Conservation (phyloP, 1,140 invertebrate species). For the Orchestia grillus region DNA sequence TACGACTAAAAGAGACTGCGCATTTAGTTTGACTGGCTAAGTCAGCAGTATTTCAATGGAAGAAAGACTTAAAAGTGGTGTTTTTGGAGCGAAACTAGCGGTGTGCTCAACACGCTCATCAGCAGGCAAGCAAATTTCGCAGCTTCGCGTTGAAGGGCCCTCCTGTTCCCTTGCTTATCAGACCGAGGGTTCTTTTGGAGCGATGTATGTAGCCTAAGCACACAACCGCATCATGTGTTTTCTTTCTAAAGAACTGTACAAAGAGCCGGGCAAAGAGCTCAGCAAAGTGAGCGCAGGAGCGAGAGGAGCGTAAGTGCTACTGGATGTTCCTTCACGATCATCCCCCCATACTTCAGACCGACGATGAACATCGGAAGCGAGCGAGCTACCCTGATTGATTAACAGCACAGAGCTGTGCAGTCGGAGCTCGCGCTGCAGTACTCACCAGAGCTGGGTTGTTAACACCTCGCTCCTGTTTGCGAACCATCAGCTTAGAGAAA, state of each 20-base stretch:
- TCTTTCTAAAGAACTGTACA: conserved; percentile 46
- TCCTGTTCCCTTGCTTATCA: conserved; percentile 36
- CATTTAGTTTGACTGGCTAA: background rate
- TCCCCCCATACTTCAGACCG: background rate
- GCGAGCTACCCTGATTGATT: background rate
- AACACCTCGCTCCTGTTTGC: background rate
- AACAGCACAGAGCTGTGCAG: background rate
- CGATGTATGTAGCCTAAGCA: conserved; percentile 35
- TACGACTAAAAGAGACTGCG: background rate
- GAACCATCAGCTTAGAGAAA: background rate
- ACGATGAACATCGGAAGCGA: conserved; percentile 33
- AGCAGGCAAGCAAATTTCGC: background rate
- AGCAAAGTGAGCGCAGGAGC: conserved; percentile 2
- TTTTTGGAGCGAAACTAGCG: background rate
- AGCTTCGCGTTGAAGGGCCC: background rate
- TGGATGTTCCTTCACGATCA: conserved; percentile 14
- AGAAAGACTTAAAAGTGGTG: background rate
- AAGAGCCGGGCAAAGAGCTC: conserved; percentile 43
- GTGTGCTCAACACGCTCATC: background rate
- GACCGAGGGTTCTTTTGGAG: conserved; percentile 16
- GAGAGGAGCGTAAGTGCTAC: background rate
- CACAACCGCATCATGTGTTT: conserved; percentile 41
- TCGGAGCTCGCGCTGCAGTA: background rate
- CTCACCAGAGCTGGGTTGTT: background rate
- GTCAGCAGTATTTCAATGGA: background rate